Conservation (phyloP, 2,797 vertebrate genomes). For the Knipowitschia caucasica region DNA sequence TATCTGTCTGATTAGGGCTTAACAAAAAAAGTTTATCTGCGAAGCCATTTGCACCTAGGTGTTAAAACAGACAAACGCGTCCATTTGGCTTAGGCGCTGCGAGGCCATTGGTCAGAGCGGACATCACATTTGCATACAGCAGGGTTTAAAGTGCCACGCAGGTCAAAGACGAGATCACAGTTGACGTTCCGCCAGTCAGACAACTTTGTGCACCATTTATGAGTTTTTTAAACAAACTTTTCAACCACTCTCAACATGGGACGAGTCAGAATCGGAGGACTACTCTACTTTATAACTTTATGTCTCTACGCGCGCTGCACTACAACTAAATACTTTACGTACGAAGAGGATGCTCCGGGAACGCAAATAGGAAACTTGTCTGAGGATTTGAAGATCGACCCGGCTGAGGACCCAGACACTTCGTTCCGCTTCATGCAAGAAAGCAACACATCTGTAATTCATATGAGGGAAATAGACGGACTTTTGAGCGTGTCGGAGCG, state of each 20-base stretch:
- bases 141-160: slow-evolving; percentile 52
- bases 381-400: slow-evolving; percentile 67
- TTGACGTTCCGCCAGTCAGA: slow-evolving; percentile 24
- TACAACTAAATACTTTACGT: slow-evolving; percentile 69
- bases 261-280: slow-evolving; percentile 19
- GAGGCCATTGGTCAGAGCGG: slow-evolving; percentile 69
- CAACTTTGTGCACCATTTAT: slow-evolving; percentile 31
- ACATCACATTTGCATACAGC: slow-evolving; percentile 70
- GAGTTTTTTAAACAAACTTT: slow-evolving; percentile 16
- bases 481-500: slow-evolving; percentile 62
- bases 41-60: slow-evolving; percentile 58
- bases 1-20: slow-evolving; percentile 34
- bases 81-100: slow-evolving; percentile 55
- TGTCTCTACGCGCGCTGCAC: slow-evolving; percentile 44
- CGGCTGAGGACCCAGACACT: slow-evolving; percentile 50
- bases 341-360: slow-evolving; percentile 67
- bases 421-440: slow-evolving; percentile 74
- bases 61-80: slow-evolving; percentile 42
- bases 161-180: slow-evolving; percentile 33
- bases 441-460: slow-evolving; percentile 67
- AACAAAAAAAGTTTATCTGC: slow-evolving; percentile 45
- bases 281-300: slow-evolving; percentile 49
- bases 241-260: slow-evolving; percentile 44
- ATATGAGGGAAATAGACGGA: slow-evolving; percentile 64
- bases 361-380: slow-evolving; percentile 71